phyloP scores from a whole-genome alignment of 2,797 vertebrate genomes.

The Peromyscus melanophrys region DNA sequence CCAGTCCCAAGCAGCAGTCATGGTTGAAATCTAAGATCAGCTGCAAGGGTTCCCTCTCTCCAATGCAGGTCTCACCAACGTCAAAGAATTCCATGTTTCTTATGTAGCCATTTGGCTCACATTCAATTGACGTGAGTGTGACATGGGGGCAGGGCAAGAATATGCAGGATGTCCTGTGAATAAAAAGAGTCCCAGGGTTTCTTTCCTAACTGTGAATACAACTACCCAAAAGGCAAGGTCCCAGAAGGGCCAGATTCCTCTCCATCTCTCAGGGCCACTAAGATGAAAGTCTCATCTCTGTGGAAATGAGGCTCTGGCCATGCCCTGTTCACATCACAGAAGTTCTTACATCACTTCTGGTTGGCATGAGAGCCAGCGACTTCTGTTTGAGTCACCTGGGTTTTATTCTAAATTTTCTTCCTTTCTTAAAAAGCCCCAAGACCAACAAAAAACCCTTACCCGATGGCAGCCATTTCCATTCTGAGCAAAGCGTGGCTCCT shows the following conservation, averaged over 20 bases:
- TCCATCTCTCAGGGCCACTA: not conserved
- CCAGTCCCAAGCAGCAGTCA: conserved; percentile 61
- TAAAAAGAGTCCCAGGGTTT: not conserved
- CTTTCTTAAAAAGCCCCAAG: not conserved
- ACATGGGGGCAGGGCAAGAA: conserved; percentile 60
- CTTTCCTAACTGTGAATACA: not conserved
- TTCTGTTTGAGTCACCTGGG: not conserved
- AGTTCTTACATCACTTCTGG: not conserved
- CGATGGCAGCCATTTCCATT: not conserved
- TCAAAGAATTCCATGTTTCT: conserved; percentile 81
- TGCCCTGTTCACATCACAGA: not conserved
- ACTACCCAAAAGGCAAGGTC: not conserved
- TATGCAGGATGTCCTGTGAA: conserved; percentile 37
- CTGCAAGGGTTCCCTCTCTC: conserved; percentile 66
- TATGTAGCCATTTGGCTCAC: conserved; percentile 71
- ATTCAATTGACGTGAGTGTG: conserved; percentile 72
- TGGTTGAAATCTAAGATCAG: conserved; percentile 70
- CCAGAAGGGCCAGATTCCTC: not conserved
- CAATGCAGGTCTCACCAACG: conserved; percentile 68
- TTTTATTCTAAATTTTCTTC: conserved; percentile 29
- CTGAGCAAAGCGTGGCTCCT: not conserved
- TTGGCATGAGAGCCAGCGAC: not conserved
- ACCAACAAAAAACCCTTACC: not conserved
- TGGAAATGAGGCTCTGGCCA: not conserved
- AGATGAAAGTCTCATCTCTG: not conserved